Percentiles rank a stretch among this genome's conserved stretches.
These are phyloP conservation scores for Urocynchramus pylzowi DNA, from an alignment of 2,113 vertebrate genomes.

Conservation along the genomic window DNA sequence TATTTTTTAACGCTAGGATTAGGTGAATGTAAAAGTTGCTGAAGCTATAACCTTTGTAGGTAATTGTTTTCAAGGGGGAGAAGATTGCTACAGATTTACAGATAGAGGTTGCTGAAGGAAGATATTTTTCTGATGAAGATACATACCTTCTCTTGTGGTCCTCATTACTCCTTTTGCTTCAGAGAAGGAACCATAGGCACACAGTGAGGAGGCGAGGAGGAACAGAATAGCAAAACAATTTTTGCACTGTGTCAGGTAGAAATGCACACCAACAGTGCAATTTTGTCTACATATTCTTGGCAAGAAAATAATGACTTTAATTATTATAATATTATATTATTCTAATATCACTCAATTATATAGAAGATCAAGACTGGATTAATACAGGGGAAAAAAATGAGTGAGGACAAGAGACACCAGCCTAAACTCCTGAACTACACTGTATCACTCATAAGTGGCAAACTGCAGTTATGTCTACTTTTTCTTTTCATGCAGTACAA, in stretches of 20 bases:
- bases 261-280: background rate
- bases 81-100: background rate
- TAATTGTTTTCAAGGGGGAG: background rate
- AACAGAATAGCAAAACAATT: background rate
- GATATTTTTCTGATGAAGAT: background rate
- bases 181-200: background rate
- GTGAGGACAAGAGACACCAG: background rate
- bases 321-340: background rate
- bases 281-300: background rate
- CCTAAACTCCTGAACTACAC: background rate
- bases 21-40: background rate
- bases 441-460: background rate
- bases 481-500: background rate
- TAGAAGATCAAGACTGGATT: background rate
- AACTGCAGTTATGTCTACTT: background rate
- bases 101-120: background rate
- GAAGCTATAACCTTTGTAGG: background rate
- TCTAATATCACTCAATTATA: background rate
- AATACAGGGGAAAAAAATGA: background rate
- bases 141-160: background rate
- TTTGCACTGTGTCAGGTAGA: background rate
- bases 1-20: background rate
- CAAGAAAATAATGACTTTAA: background rate
- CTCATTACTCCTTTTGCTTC: background rate
- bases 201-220: rapidly evolving